Evolutionary conservation across 2,113 vertebrate genomes (phyloP).

Genomic region (Macrotus californicus): DNA sequence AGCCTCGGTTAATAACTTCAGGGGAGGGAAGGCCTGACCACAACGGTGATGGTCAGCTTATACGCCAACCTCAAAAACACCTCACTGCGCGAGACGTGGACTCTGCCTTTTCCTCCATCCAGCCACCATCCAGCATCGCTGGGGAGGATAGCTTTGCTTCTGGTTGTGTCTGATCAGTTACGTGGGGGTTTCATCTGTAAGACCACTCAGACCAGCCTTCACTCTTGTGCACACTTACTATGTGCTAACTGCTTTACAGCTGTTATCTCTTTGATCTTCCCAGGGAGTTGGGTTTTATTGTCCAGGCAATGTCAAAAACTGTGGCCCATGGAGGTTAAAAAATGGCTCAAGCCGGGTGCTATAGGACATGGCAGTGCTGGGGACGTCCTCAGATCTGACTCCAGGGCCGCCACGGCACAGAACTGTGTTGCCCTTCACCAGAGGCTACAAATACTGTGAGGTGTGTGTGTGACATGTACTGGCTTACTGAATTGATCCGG

Average conservation of each 20-base stretch:
- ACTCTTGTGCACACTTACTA: background rate
- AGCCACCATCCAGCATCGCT: too few relatives aligned
- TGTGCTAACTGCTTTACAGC: background rate
- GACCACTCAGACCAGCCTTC: background rate
- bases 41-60: too few relatives aligned
- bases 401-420: background rate
- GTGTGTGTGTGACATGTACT: fast-evolving
- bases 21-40: background rate
- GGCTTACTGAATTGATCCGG: background rate
- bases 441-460: background rate
- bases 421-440: background rate
- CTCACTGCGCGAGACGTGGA: fast-evolving
- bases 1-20: background rate
- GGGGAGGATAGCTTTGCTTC: background rate
- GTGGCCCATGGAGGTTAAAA: background rate
- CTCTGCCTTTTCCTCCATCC: background rate
- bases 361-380: background rate
- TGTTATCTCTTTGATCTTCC: background rate
- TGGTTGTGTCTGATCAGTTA: background rate
- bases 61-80: background rate
- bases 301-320: background rate
- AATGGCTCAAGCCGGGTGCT: background rate
- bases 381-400: background rate
- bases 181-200: background rate
- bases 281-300: background rate